phyloP scores from a whole-genome alignment of 2,797 vertebrate species.

The Microcaecilia unicolor region DNA sequence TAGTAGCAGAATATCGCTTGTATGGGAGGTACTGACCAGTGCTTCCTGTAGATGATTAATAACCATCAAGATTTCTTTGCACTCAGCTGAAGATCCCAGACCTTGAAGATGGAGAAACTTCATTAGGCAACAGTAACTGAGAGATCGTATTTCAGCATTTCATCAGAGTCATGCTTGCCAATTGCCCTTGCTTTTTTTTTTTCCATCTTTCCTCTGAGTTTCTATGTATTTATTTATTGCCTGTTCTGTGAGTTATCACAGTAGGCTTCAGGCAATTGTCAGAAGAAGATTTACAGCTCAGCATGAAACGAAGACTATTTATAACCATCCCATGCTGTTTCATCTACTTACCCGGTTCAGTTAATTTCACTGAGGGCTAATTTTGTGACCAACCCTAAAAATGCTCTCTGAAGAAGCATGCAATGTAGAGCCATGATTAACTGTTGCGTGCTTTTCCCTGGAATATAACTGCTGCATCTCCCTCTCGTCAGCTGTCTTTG shows the following conservation, averaged over 20 bases:
- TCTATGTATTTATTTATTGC: too few species aligned
- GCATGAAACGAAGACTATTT: slow-evolving; percentile 28
- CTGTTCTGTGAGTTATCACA: slow-evolving; percentile 10
- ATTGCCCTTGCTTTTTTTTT: slow-evolving; percentile 3
- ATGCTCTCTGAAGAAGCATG: slow-evolving; percentile 20
- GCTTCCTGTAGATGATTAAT: too few species aligned
- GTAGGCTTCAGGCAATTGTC: slow-evolving; percentile 12
- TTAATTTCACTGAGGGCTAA: slow-evolving; percentile 38
- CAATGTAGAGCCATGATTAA: too few species aligned
- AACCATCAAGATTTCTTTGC: too few species aligned
- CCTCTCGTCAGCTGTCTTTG: too few species aligned
- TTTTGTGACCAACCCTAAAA: slow-evolving; percentile 29
- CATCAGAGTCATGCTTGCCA: neutral
- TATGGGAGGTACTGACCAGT: too few species aligned
- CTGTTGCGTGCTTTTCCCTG: slow-evolving; percentile 3
- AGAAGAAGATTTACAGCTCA: slow-evolving; percentile 30
- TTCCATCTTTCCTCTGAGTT: neutral
- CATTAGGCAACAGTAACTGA: slow-evolving; percentile 6
- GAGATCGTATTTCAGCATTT: slow-evolving; percentile 6
- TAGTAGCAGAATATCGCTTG: too few species aligned
- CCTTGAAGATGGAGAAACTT: slow-evolving; percentile 24
- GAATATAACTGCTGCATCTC: slow-evolving; percentile 14
- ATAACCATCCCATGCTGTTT: slow-evolving; percentile 36
- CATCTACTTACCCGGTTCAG: slow-evolving; percentile 41
- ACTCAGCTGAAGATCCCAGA: too few species aligned